Conservation (phyloP, 2,888 invertebrate species). For the Orthonevra nobilis region DNA sequence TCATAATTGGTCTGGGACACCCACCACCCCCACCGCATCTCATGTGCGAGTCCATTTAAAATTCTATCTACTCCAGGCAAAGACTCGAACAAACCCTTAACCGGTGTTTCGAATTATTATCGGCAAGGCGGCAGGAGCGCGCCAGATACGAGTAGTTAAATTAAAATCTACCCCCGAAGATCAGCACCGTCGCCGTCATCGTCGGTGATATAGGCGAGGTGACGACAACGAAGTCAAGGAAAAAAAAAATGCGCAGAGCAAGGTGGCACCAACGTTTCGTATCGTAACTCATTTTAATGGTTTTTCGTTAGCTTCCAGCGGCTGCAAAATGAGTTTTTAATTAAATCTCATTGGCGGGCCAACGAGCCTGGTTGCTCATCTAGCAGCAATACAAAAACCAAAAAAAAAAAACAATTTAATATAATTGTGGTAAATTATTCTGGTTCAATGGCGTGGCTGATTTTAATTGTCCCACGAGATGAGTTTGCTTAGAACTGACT, state of each 20-base stretch:
- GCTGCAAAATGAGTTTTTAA: slow-evolving; percentile 75
- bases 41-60: slow-evolving; percentile 12
- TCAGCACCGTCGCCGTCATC: slow-evolving; percentile 23
- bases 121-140: slow-evolving; percentile 41
- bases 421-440: slow-evolving; percentile 75
- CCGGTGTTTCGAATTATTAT: slow-evolving; percentile 46
- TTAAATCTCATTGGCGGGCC: slow-evolving; percentile 73
- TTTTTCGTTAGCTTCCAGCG: slow-evolving; percentile 66
- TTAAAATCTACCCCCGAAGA: slow-evolving; percentile 58
- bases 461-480: slow-evolving; percentile 58
- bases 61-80: slow-evolving; percentile 1
- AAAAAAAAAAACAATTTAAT: slow-evolving; percentile 68
- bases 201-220: not conserved
- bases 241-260: slow-evolving; percentile 14
- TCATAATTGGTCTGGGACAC: slow-evolving; percentile 55
- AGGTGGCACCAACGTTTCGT: slow-evolving; percentile 32
- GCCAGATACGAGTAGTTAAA: slow-evolving; percentile 59
- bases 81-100: slow-evolving; percentile 22
- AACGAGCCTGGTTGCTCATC: slow-evolving; percentile 31
- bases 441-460: slow-evolving; percentile 64
- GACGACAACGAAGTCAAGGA: not conserved
- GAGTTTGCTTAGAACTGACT: slow-evolving; percentile 32
- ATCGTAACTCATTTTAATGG: slow-evolving; percentile 67
- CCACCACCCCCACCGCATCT: slow-evolving; percentile 16
- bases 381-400: slow-evolving; percentile 13